These are phyloP conservation scores for Aleadryas rufinucha DNA, from an alignment of 2,113 vertebrate species.

Conservation along the genomic window DNA sequence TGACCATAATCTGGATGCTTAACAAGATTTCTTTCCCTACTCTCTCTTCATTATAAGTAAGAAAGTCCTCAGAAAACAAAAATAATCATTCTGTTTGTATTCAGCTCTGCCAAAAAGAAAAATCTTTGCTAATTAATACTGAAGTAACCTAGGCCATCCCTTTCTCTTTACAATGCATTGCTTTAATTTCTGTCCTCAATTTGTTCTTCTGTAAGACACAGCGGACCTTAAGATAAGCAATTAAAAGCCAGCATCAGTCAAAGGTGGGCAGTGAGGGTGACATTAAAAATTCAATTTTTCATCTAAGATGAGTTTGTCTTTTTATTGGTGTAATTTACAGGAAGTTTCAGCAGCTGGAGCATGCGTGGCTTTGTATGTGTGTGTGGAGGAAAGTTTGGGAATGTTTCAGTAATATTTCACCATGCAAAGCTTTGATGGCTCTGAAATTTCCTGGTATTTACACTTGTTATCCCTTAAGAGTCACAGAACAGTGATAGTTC, in stretches of 20 bases:
- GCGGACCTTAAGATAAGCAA: not conserved
- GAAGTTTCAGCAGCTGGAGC: not conserved
- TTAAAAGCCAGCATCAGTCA: not conserved
- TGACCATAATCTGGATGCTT: not conserved
- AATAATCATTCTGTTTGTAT: not conserved
- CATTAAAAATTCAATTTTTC: not conserved
- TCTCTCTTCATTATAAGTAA: not conserved
- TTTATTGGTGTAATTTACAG: not conserved
- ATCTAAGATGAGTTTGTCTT: not conserved
- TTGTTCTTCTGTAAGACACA: fast-evolving
- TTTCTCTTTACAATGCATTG: not conserved
- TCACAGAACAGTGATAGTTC: not conserved
- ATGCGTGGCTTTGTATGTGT: fast-evolving
- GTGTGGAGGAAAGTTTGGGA: not conserved
- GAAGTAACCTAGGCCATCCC: not conserved
- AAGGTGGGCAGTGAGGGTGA: not conserved
- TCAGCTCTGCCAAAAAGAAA: not conserved
- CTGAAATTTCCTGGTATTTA: not conserved
- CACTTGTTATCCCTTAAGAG: not conserved
- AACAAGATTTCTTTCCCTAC: not conserved
- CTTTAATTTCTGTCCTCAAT: not conserved
- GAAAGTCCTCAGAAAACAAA: not conserved
- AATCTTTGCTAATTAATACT: not conserved
- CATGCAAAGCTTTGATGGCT: not conserved
- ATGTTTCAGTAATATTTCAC: not conserved